Conservation (phyloP, 2,113 vertebrate genomes). For the Cervus canadensis region DNA sequence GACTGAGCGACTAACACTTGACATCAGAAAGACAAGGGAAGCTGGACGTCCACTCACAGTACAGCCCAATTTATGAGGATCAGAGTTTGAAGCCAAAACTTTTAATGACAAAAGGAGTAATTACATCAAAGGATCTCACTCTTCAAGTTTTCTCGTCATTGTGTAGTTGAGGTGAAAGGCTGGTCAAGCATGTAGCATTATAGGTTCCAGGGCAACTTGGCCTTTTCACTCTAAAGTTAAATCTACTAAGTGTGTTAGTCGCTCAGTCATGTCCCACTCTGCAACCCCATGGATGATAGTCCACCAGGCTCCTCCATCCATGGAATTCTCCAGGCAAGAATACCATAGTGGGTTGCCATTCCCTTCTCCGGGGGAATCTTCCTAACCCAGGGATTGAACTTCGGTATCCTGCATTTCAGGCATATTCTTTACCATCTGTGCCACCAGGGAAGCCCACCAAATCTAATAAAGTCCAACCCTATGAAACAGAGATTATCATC, state of each 20-base stretch:
- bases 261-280: neutral
- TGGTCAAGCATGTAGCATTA: no score
- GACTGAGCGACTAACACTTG: neutral
- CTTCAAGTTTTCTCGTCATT: neutral
- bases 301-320: neutral
- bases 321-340: neutral
- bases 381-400: neutral
- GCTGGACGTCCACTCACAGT: neutral
- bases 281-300: neutral
- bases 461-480: neutral
- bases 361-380: neutral
- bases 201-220: neutral
- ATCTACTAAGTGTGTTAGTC: neutral
- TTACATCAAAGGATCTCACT: neutral
- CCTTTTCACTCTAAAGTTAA: neutral
- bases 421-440: neutral
- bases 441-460: neutral
- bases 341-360: neutral
- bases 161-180: neutral
- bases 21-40: neutral
- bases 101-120: neutral
- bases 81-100: neutral
- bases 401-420: neutral
- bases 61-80: neutral
- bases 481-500: neutral